Base-by-base conservation (phyloP, 2,888 invertebrate genomes). In the Hydroisotoma schaefferi region DNA sequence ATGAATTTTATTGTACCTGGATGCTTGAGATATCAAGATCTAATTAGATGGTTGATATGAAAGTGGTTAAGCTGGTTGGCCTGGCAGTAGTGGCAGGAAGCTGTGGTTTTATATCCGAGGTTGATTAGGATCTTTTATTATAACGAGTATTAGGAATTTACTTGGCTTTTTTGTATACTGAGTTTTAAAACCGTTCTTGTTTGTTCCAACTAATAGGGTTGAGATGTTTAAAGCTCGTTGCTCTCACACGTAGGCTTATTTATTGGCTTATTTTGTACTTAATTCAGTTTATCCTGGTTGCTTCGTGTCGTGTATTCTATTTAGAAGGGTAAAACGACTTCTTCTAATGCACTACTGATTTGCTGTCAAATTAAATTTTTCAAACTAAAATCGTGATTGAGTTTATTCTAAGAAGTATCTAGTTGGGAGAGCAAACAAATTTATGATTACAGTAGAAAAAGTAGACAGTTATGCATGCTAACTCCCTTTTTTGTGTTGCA, bases 91-190 rank as follows among this genome's bases (percentile, higher is more conserved):
- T 20, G 49, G 49, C 49, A 49, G 49, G 49, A 49, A 49, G 49
- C 28, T 49, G 49, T 18, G 49, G 49, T 49, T 49, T 49, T 49
- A 49, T 27, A 49, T 49, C 25, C 49, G 5, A n/a, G 28, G 49
- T 49, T 49, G 49, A 49, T 49, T 49, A 49, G 28, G 49, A 28
- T 49, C 28, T 49, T 49, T 49, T 28, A 49, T 49, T 23, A 43
- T n/a, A 18, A 43, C 43, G 10, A 33, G 33, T 33, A 33, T 33
- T 33, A 10, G 33, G n/a, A n/a, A n/a, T n/a, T n/a, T 43, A 43
- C 20, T 18, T 43, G 43, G 18, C 10, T 43, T 6, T 43, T 20
- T 43, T 12, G 8, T n/a, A n/a, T 43, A 43, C 6, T 43, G 20
- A 43, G 10, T 8, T 15, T n/a, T n/a, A n/a, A n/a, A n/a, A n/a